Base-by-base conservation (phyloP, 2,888 invertebrate genomes). In the Coelopa pilipes region DNA sequence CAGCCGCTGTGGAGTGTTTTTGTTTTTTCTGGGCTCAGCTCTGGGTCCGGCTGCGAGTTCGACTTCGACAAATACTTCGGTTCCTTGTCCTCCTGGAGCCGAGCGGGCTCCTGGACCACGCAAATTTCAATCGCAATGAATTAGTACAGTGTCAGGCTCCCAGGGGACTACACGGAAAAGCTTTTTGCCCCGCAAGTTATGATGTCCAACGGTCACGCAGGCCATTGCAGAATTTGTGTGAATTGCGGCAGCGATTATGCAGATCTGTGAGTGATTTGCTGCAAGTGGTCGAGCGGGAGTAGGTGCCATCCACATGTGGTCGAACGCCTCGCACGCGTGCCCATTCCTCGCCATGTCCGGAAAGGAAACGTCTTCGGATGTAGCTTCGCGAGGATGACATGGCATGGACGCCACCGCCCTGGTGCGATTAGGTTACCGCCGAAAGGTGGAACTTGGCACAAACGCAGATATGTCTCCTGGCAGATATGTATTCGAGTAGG, bases 321-420 rank as follows among this genome's bases (percentile, higher is more conserved):
- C 86, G 88, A 60, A 7, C 4, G 34, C 34, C 34, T 34, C 2
- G 7, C 34, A 34, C n/a, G n/a, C n/a, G n/a, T n/a, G n/a, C n/a
- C n/a, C 34, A 34, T 34, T 34, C 34, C 34, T 34, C 4, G 7
- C 34, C 34, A 34, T 4, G 4, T 34, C 34, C 34, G 34, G 7
- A 34, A 7, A 34, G 4, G 34, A 34, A 34, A 34, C 7, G n/a
- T 34, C 34, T 34, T 34, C 34, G 2, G 34, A 4, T 34, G 34
- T 34, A 34, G 34, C 4, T 34, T 34, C 7, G 34, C 4, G 34
- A 2, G 34, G 7, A 34, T 2, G 34, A 34, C 34, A 34, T 34
- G 34, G 7, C 34, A 34, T n/a, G n/a, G n/a, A 34, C 7, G 34
- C 34, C 2, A 34, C 7, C 34, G 34, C 34, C 34, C 34, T 34